Evolutionary conservation across 1,140 invertebrate species (phyloP).

Genomic region (Aphaenogaster rudis): DNA sequence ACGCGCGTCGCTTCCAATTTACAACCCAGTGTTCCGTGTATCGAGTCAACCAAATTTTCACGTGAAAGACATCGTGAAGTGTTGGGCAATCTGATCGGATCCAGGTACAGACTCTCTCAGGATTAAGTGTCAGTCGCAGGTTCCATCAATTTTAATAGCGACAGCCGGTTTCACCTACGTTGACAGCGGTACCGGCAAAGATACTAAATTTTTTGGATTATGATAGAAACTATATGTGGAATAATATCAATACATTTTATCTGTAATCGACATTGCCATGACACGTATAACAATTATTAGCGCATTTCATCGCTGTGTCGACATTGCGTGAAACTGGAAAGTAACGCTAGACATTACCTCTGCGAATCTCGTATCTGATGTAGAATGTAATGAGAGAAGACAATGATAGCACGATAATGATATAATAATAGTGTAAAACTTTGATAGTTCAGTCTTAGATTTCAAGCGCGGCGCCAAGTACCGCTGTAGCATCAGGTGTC

Average conservation of each 20-base stretch:
- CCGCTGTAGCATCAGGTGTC: slow-evolving; percentile 50
- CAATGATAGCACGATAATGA: background rate
- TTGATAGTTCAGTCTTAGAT: slow-evolving; percentile 29
- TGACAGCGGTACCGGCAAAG: background rate
- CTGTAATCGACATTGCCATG: background rate
- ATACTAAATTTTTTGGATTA: background rate
- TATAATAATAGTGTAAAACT: slow-evolving; percentile 8
- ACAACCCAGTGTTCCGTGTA: background rate
- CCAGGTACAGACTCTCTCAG: background rate
- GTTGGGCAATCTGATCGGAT: background rate
- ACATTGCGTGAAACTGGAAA: background rate
- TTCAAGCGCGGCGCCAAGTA: background rate
- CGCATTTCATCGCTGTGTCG: background rate
- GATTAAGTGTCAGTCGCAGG: slow-evolving; percentile 2
- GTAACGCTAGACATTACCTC: background rate
- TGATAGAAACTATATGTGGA: background rate
- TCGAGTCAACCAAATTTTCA: background rate
- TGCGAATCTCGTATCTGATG: background rate
- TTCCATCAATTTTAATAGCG: slow-evolving; percentile 11
- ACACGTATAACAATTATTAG: background rate
- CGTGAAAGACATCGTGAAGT: slow-evolving; percentile 16
- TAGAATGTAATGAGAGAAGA: background rate
- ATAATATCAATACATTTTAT: background rate
- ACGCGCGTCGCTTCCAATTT: slow-evolving; percentile 10
- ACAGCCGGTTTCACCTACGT: background rate